Evolutionary conservation across 1,140 invertebrate genomes (phyloP), one percentile per base, ranked within the genome.

Genomic region (Leptinotarsa undecemlineata): DNA sequence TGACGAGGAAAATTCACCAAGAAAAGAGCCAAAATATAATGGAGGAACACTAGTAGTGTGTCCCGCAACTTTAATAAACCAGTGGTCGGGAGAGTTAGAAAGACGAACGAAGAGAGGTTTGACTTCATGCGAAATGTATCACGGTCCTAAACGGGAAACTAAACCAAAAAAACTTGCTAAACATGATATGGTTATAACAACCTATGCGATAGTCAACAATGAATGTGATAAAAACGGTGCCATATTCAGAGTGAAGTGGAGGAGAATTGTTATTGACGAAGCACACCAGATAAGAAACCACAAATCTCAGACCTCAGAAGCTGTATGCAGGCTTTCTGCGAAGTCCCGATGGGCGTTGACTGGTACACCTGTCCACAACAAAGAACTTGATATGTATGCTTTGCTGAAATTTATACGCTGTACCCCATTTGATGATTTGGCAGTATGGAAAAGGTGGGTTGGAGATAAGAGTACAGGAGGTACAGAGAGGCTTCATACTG

Each of bases 281-380:
- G 97, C 94, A 0, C 97, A 99, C 85, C 87, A 90, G 5, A 92
- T 99, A 6, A 91, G 96, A 74, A 99, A 99, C 87, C 89, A 93
- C 80, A 96, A 94, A 85, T 91, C 92, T 19, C 86, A 90, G 70
- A 92, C 90, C 0, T 92, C 94, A 1, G 80, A 89, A 78, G 91
- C 93, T 0, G 92, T 93, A 1, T 94, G 90, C 82, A 83, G 84
- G 15, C 82, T 98, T 4, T 77, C 79, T 1, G 90, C 87, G 0
- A 85, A 83, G 63, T 88, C 89, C 42, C 89, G 95, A 61, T 98
- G 96, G 96, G 92, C 90, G 0, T 86, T 99, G 1, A 97, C 96
- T 8, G 97, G 97, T 14, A 99, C 97, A 0, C 97, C 97, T 0
- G 92, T 99, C 69, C 97, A 99, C 78, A 99, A 99, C 84, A 94